Evolutionary conservation across 2,797 vertebrate species (phyloP).

Genomic region (Acridotheres tristis): DNA sequence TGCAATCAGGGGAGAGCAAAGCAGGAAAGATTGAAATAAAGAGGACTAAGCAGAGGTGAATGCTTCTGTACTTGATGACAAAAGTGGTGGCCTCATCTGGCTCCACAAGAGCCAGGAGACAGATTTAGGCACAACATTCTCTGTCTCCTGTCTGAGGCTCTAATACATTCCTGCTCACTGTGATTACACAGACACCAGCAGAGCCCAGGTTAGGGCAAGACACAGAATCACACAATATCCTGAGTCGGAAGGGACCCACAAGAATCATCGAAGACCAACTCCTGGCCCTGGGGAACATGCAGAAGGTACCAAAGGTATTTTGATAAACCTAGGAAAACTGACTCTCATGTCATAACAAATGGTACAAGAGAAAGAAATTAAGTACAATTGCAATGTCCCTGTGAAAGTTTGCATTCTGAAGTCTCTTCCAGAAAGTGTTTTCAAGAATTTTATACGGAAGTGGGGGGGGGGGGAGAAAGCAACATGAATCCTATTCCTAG

Average conservation of each 20-base stretch:
- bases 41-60: not conserved
- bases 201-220: not conserved
- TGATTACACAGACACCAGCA: not conserved
- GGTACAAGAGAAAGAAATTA: not conserved
- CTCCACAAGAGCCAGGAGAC: not conserved
- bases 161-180: not conserved
- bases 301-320: not conserved
- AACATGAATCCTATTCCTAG: not conserved
- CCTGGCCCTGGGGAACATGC: not conserved
- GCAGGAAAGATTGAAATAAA: not conserved
- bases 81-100: not conserved
- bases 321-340: not conserved
- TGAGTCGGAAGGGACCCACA: not conserved
- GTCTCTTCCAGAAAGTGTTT: not conserved
- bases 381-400: not conserved
- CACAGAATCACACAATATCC: not conserved
- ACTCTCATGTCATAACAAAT: not conserved
- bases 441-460: not conserved
- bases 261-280: not conserved
- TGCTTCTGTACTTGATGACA: not conserved
- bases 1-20: not conserved
- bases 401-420: not conserved
- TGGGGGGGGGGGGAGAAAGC: accelerated
- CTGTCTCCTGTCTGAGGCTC: not conserved
- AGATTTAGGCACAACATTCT: not conserved